These are phyloP conservation scores for Dynastes tityus DNA, from an alignment of 2,888 invertebrate genomes.

Conservation along the genomic window DNA sequence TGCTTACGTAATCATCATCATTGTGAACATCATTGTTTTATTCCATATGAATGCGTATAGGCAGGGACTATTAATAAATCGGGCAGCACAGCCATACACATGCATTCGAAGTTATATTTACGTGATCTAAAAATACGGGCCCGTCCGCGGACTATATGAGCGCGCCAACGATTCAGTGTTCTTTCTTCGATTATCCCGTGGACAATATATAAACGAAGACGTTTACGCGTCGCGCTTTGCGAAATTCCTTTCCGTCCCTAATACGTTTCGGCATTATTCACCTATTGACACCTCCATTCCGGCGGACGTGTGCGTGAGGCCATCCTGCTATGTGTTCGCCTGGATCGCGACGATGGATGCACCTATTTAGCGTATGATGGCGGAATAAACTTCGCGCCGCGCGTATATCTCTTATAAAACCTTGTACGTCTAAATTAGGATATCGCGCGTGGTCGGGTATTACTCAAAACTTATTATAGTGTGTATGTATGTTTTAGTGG, in stretches of 20 bases:
- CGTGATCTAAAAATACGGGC: conserved; percentile 52
- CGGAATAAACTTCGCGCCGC: conserved; percentile 12
- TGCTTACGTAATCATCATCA: conserved; percentile 50
- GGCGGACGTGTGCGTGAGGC: not conserved
- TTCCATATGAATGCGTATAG: conserved; percentile 49
- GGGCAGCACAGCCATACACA: conserved; percentile 46
- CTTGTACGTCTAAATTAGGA: conserved; percentile 66
- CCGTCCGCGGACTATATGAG: conserved; percentile 43
- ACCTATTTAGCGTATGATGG: conserved; percentile 37
- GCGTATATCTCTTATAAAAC: conserved; percentile 56
- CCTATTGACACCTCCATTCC: conserved; percentile 22
- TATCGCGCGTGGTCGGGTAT: conserved; percentile 65
- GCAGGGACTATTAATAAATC: conserved; percentile 49
- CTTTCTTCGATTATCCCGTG: conserved; percentile 43
- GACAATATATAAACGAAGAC: conserved; percentile 29
- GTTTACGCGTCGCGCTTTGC: conserved; percentile 5
- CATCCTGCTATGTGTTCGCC: not conserved
- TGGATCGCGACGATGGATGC: conserved; percentile 35
- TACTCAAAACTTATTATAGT: conserved; percentile 60
- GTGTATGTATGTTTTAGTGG: conserved; percentile 38
- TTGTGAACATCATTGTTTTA: conserved; percentile 51
- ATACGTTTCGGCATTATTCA: conserved; percentile 25
- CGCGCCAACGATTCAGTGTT: conserved; percentile 49
- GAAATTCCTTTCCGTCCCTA: conserved; percentile 5
- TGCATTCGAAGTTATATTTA: conserved; percentile 53